Percentiles rank a stretch among this genome's conserved stretches.
These are phyloP conservation scores for Colistium nudipinnis DNA, from an alignment of 2,113 vertebrate species.

Conservation along the genomic window DNA sequence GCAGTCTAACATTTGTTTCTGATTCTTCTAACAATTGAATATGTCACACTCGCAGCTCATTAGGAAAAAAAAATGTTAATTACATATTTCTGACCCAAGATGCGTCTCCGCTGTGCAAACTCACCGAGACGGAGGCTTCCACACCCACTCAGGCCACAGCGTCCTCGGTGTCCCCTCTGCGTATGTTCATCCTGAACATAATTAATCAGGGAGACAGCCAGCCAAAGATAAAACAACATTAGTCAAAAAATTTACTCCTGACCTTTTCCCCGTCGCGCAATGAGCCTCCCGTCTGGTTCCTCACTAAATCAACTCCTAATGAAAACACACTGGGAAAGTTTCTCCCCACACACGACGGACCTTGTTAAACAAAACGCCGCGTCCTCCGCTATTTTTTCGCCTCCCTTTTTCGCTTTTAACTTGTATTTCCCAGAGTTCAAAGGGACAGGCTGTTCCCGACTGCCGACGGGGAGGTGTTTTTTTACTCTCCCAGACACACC, in stretches of 20 bases:
- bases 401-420: slow-evolving; percentile 47
- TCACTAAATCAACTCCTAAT: slow-evolving; percentile 49
- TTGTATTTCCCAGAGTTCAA: slow-evolving; percentile 50
- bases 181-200: slow-evolving; percentile 42
- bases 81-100: slow-evolving; percentile 25
- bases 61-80: slow-evolving; percentile 38
- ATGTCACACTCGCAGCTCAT: background rate
- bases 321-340: slow-evolving; percentile 39
- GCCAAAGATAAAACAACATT: slow-evolving; percentile 50
- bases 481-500: background rate
- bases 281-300: slow-evolving; percentile 54
- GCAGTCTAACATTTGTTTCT: slow-evolving; percentile 10
- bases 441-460: slow-evolving; percentile 8
- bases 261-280: slow-evolving; percentile 59
- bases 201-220: slow-evolving; percentile 58
- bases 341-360: slow-evolving; percentile 39
- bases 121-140: background rate
- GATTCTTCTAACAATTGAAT: slow-evolving; percentile 14
- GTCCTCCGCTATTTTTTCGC: slow-evolving; percentile 28
- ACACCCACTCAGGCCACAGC: slow-evolving; percentile 31
- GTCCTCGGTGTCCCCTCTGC: slow-evolving; percentile 26
- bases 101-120: background rate
- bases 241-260: slow-evolving; percentile 61
- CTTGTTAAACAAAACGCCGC: slow-evolving; percentile 39
- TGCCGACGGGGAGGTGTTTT: slow-evolving; percentile 14